Base-by-base conservation (phyloP, 2,797 vertebrate species). In the Galagoides demidoff region DNA sequence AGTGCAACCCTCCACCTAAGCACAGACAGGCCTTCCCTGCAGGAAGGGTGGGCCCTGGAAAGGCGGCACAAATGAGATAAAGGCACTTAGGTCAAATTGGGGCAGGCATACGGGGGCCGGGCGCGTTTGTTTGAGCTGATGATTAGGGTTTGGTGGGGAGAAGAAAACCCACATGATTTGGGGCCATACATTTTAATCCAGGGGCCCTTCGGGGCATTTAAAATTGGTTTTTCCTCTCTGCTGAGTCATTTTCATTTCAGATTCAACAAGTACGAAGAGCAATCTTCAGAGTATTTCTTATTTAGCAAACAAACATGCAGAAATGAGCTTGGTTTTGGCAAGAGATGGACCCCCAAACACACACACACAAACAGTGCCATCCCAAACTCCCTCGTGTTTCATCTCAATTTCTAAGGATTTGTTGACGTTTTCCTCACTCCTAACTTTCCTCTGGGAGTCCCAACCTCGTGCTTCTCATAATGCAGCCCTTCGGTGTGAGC, bases 171-270 rank as follows among this genome's bases (percentile, higher is more conserved):
- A 22, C 73, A 25, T 43, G 66, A 7, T 79, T 49, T n/a, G 20
- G 34, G 27, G 10, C 27, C 14, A 12, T 9, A 7, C 23, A n/a
- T 34, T 95, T 85, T 39, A 63, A 63, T 43, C 77, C n/a, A 16
- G 66, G 23, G n/a, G 61, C 27, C 77, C 25, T 25, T 82, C 17
- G 11, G 57, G 57, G 13, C 59, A 79, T 55, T 83, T 29, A 37
- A 74, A 79, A 83, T 66, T 94, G 82, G 76, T 96, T 96, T 93
- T 81, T 94, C 66, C 39, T 91, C 82, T 87, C 81, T 92, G 61
- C 76, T 93, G 91, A 97, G 92, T 96, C 93, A 93, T 95, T 93
- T 92, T 82, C 81, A 94, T 95, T 90, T 96, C 85, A 86, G 89
- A 96, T 95, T 92, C 87, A 95, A 92, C 70, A 92, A 93, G 59